These are phyloP conservation scores for Melikaiella ostensackeni DNA, from an alignment of 2,888 invertebrate genomes.

Conservation along the genomic window DNA sequence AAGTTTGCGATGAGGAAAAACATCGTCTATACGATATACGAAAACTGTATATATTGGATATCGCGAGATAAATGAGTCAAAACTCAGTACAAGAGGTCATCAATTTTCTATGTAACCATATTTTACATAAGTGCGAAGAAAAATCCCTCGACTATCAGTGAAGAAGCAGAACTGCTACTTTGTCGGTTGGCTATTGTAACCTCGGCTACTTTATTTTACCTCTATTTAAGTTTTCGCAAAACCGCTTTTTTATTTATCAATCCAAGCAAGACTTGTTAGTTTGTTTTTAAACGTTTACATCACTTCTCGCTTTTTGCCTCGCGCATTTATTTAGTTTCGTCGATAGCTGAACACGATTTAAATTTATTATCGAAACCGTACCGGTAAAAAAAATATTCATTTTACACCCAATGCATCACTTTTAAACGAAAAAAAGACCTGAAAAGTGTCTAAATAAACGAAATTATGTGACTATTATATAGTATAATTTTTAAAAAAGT, in stretches of 20 bases:
- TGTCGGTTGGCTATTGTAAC: conserved; percentile 63
- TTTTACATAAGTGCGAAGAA: conserved; percentile 43
- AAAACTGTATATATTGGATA: conserved; percentile 11
- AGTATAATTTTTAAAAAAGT: too few species aligned
- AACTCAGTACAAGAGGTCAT: conserved; percentile 50
- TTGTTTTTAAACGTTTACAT: conserved; percentile 41
- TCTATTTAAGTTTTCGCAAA: not conserved
- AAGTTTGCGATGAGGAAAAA: not conserved
- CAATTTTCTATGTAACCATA: conserved; percentile 50
- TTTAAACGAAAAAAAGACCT: too few species aligned
- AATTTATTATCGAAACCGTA: conserved; percentile 15
- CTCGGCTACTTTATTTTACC: conserved; percentile 56
- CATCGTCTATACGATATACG: not conserved
- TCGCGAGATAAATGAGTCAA: conserved; percentile 25
- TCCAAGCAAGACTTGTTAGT: conserved; percentile 2
- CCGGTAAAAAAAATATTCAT: not conserved
- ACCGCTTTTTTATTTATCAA: conserved; percentile 16
- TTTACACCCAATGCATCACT: too few species aligned
- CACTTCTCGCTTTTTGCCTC: conserved; percentile 11
- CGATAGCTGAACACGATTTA: conserved; percentile 22
- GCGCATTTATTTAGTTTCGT: conserved; percentile 10
- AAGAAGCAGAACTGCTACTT: too few species aligned
- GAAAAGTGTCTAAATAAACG: too few species aligned
- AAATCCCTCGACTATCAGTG: too few species aligned
- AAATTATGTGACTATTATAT: too few species aligned